Evolutionary conservation across 2,797 vertebrate genomes (phyloP).

Genomic region (Erethizon dorsatum): DNA sequence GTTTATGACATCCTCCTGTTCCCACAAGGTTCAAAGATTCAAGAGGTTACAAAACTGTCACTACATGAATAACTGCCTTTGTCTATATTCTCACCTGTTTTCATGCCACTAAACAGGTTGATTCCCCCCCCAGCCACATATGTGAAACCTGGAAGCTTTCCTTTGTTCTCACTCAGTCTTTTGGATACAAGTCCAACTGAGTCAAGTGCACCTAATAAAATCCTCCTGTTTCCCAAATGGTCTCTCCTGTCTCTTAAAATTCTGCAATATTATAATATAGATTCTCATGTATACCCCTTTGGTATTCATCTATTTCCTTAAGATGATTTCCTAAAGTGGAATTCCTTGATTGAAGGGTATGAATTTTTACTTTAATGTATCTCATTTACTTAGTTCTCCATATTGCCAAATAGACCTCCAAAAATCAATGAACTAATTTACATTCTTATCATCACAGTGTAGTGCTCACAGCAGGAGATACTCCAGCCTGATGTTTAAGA

Average conservation of each 20-base stretch:
- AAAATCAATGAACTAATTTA: slow-evolving; percentile 10
- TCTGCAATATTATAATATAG: background rate
- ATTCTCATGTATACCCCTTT: background rate
- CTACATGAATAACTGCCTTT: background rate
- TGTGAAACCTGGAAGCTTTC: background rate
- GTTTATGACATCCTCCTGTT: no score
- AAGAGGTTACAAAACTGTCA: background rate
- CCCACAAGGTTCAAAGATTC: no score
- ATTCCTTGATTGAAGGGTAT: slow-evolving; percentile 10
- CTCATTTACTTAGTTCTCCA: background rate
- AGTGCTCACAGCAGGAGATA: background rate
- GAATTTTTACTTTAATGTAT: slow-evolving; percentile 44
- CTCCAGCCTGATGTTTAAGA: background rate
- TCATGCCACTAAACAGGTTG: no score
- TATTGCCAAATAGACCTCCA: background rate
- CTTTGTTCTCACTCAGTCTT: background rate
- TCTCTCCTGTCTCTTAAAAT: background rate
- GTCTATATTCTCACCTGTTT: background rate
- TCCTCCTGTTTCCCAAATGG: no score
- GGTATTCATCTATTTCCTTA: slow-evolving; percentile 30
- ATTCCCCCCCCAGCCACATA: no score
- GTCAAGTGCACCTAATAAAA: background rate
- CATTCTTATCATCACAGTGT: background rate
- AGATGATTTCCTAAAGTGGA: slow-evolving; percentile 7
- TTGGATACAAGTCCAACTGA: background rate